These are phyloP conservation scores for Blastomussa wellsi DNA, from an alignment of 92 coral and sea anemone genomes.

Conservation along the genomic window DNA sequence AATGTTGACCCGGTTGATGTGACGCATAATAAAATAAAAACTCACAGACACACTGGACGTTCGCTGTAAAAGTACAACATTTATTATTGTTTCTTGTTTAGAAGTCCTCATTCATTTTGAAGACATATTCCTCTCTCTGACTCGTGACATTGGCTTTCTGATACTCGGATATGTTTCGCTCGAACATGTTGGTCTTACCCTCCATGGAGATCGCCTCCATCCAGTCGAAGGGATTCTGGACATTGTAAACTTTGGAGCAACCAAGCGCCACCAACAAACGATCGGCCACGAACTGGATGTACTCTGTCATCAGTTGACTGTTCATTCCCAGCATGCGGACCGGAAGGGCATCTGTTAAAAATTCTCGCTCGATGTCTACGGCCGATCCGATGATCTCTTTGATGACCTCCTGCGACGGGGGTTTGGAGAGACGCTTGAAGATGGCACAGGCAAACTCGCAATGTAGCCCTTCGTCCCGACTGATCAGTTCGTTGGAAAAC, in stretches of 20 bases:
- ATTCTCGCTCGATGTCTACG: background rate
- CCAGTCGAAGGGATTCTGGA: background rate
- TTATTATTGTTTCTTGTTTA: no score
- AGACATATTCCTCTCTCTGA: no score
- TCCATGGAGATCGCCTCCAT: background rate
- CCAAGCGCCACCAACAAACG: background rate
- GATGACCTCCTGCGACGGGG: background rate
- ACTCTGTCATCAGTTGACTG: background rate
- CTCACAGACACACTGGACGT: no score
- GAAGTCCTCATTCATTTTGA: no score
- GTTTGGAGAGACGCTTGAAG: background rate
- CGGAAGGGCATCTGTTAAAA: background rate
- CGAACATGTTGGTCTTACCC: slow-evolving; percentile 8
- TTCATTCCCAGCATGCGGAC: background rate
- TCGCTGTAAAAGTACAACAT: no score
- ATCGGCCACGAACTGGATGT: slow-evolving; percentile 3
- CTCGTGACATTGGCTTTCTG: background rate
- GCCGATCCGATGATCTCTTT: background rate
- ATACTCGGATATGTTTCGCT: background rate
- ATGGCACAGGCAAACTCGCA: background rate
- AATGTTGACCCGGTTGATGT: background rate
- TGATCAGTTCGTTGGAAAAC: background rate
- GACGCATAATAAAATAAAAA: no score
- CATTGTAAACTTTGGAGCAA: background rate
- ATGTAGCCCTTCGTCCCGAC: slow-evolving; percentile 5